Conservation (phyloP, 2,797 vertebrate genomes). For the Morus bassanus region DNA sequence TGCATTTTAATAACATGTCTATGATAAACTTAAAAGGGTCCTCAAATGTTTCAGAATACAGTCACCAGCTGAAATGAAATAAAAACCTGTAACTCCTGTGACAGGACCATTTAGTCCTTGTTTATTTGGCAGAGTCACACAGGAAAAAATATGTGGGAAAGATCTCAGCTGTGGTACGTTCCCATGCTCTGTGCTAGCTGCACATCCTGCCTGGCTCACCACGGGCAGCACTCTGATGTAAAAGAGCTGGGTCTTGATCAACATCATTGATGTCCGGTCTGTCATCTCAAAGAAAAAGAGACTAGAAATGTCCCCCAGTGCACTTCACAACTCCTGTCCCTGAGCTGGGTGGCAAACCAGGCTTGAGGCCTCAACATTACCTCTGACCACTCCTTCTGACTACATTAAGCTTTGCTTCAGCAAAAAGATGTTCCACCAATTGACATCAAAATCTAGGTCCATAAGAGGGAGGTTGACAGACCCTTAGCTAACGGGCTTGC, state of each 20-base stretch:
- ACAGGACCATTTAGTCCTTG: background rate
- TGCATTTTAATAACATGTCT: background rate
- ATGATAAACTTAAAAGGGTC: background rate
- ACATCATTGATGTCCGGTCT: background rate
- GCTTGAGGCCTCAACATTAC: background rate
- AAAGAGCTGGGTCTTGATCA: background rate
- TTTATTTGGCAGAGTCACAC: background rate
- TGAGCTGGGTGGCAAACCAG: background rate
- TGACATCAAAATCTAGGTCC: background rate
- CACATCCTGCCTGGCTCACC: background rate
- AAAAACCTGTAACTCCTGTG: background rate
- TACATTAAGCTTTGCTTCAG: background rate
- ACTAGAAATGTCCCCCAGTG: background rate
- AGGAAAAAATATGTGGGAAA: background rate
- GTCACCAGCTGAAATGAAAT: background rate
- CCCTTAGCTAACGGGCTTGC: background rate
- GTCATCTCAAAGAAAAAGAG: background rate
- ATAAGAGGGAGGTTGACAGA: background rate
- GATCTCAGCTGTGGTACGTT: rapidly evolving
- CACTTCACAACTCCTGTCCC: background rate
- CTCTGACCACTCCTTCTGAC: background rate
- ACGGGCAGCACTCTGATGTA: rapidly evolving
- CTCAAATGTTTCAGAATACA: background rate
- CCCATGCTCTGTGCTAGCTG: background rate
- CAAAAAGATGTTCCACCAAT: background rate